A percentile compares a stretch with the other conserved stretches of the same genome.
Evolutionary conservation across 2,888 invertebrate genomes (phyloP).

Genomic region (Drosophila pseudotalamancana): DNA sequence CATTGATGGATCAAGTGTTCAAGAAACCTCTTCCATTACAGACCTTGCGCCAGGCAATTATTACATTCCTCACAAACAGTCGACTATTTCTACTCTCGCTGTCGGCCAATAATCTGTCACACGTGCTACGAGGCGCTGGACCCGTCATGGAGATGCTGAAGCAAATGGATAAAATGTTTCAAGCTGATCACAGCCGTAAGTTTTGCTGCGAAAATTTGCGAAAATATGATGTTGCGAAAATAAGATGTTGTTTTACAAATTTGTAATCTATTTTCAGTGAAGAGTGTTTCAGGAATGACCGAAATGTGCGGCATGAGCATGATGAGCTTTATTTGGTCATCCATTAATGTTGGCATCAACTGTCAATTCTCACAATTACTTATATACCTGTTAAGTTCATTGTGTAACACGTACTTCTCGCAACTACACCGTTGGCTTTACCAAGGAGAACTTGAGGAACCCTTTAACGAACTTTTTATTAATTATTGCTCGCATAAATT

Average conservation of each 20-base stretch:
- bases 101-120: constrained; percentile 64
- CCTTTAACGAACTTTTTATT: constrained; percentile 94
- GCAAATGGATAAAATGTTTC: constrained; percentile 76
- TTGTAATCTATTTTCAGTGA: constrained; percentile 51
- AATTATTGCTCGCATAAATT: constrained; percentile 70
- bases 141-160: constrained; percentile 78
- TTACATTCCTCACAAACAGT: constrained; percentile 87
- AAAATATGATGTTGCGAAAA: too few relatives aligned
- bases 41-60: constrained; percentile 87
- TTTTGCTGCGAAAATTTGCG: neutral
- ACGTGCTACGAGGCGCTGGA: constrained; percentile 69
- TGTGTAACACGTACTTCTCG: constrained; percentile 82
- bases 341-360: constrained; percentile 78
- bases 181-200: constrained; percentile 76
- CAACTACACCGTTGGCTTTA: constrained; percentile 92
- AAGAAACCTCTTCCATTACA: constrained; percentile 62
- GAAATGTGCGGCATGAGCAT: constrained; percentile 62
- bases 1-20: too few relatives aligned
- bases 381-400: constrained; percentile 79
- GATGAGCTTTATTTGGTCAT: constrained; percentile 81
- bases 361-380: constrained; percentile 78
- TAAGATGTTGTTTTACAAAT: too few relatives aligned
- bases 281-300: constrained; percentile 63
- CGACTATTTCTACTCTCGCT: constrained; percentile 83
- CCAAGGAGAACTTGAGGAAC: constrained; percentile 92